These are phyloP conservation scores for Psittacus erithacus DNA, from an alignment of 2,113 vertebrate species.

Conservation along the genomic window DNA sequence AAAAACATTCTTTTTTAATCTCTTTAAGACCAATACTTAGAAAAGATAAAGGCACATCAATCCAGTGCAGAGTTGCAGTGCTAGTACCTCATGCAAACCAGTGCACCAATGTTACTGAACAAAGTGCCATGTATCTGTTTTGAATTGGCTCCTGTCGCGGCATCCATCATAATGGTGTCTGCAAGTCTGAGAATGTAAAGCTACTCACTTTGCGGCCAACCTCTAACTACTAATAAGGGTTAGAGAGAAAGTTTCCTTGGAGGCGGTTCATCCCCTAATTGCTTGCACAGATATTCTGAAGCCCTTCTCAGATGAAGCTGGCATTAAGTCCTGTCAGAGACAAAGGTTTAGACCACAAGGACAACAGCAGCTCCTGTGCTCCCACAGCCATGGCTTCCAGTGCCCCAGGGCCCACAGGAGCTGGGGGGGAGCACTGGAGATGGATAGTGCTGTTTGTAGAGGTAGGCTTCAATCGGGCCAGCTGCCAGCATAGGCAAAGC, in stretches of 20 bases:
- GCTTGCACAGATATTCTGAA: slow-evolving; percentile 49
- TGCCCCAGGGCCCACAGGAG: neutral
- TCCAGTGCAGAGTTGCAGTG: neutral
- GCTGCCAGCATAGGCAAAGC: neutral
- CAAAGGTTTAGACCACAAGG: neutral
- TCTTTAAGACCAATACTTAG: neutral
- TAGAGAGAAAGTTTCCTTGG: slow-evolving; percentile 58
- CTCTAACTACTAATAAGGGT: slow-evolving; percentile 58
- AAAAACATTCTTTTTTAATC: neutral
- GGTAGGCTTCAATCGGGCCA: neutral
- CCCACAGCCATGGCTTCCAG: neutral
- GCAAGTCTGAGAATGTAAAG: slow-evolving; percentile 65
- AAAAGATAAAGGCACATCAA: slow-evolving; percentile 14
- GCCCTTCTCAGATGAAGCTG: neutral
- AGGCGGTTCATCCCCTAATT: slow-evolving; percentile 41
- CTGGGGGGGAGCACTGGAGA: neutral
- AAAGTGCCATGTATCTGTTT: neutral
- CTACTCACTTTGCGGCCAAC: slow-evolving; percentile 57
- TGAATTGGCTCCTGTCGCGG: slow-evolving; percentile 14
- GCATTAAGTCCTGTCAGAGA: neutral
- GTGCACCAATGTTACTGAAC: neutral
- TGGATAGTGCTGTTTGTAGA: neutral
- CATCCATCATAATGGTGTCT: slow-evolving; percentile 53
- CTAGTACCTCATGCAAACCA: neutral
- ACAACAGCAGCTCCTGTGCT: neutral